phyloP scores from a whole-genome alignment of 2,113 vertebrate genomes.

The Lichenostomus cassidix region DNA sequence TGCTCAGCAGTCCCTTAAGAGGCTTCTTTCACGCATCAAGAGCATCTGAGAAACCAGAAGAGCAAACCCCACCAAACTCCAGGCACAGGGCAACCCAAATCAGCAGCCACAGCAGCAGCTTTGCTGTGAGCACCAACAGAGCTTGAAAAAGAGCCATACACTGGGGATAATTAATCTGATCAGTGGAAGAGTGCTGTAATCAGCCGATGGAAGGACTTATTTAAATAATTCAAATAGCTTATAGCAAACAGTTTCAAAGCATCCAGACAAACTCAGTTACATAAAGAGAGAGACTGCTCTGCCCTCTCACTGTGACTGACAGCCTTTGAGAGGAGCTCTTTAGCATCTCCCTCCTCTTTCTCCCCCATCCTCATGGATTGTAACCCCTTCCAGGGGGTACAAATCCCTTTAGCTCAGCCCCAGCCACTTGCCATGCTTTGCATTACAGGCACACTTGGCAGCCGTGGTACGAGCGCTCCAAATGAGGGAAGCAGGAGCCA shows the following conservation, averaged over 20 bases:
- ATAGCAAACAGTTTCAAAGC: constrained; percentile 45
- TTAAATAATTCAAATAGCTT: constrained; percentile 54
- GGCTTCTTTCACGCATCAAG: neutral
- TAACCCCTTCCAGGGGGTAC: neutral
- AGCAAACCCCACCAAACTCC: neutral
- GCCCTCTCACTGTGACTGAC: neutral
- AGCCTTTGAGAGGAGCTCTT: neutral
- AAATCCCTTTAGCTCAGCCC: neutral
- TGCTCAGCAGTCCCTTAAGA: constrained; percentile 7
- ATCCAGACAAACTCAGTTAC: constrained; percentile 1
- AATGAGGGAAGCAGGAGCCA: constrained; percentile 8
- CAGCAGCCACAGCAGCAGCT: neutral
- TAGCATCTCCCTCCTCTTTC: neutral
- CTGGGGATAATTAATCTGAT: constrained; percentile 47
- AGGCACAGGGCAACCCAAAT: neutral
- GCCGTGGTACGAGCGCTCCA: neutral
- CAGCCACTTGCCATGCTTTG: neutral
- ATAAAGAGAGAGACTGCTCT: neutral
- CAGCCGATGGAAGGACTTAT: constrained; percentile 9
- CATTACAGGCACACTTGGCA: constrained; percentile 8
- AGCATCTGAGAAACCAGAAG: neutral
- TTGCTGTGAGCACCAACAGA: constrained; percentile 10
- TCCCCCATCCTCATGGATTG: fast-evolving
- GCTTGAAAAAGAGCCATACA: neutral
- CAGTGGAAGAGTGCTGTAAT: neutral